phyloP scores from a whole-genome alignment of 2,888 invertebrate genomes.

The Pterobdella sp. region DNA sequence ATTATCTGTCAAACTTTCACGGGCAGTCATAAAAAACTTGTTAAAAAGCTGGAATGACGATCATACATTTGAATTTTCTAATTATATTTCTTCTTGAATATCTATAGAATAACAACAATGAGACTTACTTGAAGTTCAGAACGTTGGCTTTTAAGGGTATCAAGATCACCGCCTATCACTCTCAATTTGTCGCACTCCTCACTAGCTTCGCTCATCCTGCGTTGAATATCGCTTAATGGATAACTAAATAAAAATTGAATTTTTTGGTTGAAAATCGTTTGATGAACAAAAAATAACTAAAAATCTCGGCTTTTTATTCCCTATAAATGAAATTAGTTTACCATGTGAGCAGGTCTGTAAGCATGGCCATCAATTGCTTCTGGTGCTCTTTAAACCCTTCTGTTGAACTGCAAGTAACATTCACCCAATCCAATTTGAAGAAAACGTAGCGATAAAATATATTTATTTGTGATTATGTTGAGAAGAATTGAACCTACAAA shows the following conservation, averaged over 20 bases:
- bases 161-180: slow-evolving; percentile 29
- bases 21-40: no score
- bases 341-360: slow-evolving; percentile 24
- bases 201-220: slow-evolving; percentile 21
- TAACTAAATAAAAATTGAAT: no score
- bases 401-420: not conserved
- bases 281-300: no score
- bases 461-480: not conserved
- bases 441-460: not conserved
- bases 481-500: slow-evolving; percentile 4
- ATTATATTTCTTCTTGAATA: no score
- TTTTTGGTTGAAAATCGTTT: no score
- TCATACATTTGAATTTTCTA: no score
- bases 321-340: not conserved
- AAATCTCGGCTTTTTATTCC: no score
- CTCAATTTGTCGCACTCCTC: slow-evolving; percentile 25
- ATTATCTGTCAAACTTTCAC: no score
- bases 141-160: slow-evolving; percentile 28
- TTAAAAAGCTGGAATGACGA: no score
- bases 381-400: not conserved
- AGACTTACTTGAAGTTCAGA: slow-evolving; percentile 28
- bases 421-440: not conserved
- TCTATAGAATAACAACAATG: no score
- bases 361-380: slow-evolving; percentile 28
- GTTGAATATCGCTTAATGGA: no score